Evolutionary conservation across 2,797 vertebrate genomes (phyloP).

Genomic region (Lepilemur septentrionalis): DNA sequence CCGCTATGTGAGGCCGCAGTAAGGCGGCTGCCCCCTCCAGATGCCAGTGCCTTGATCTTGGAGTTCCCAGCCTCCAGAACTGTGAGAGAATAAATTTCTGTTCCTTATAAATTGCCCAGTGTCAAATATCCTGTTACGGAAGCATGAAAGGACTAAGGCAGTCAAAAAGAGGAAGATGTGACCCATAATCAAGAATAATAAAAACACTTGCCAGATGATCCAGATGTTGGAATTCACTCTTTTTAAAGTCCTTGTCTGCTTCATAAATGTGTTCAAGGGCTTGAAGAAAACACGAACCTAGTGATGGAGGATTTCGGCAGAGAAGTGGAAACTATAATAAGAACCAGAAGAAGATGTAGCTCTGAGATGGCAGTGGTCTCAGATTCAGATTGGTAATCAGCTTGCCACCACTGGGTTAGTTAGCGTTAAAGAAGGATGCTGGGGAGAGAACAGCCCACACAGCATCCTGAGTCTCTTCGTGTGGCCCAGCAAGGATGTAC

Average conservation of each 20-base stretch:
- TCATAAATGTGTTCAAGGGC: not conserved
- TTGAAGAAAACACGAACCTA: not conserved
- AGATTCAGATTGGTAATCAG: not conserved
- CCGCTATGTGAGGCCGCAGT: not conserved
- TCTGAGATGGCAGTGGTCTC: fast-evolving
- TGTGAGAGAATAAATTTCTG: not conserved
- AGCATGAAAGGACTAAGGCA: not conserved
- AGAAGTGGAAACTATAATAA: not conserved
- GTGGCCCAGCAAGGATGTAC: not conserved
- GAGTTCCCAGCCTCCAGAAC: not conserved
- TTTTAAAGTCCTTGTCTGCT: not conserved
- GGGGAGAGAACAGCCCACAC: not conserved
- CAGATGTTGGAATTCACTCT: not conserved
- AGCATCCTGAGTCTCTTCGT: not conserved
- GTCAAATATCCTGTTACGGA: not conserved
- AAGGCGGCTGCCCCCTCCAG: too few species aligned
- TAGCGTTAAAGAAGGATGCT: not conserved
- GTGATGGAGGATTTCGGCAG: not conserved
- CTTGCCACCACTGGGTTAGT: not conserved
- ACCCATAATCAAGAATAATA: not conserved
- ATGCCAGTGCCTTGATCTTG: not conserved
- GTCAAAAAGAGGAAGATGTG: not conserved
- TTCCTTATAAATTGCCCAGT: not conserved
- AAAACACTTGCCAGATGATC: not conserved
- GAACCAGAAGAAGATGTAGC: not conserved